phyloP scores from a whole-genome alignment of 2,888 invertebrate genomes.

The Epinotia demarniana region DNA sequence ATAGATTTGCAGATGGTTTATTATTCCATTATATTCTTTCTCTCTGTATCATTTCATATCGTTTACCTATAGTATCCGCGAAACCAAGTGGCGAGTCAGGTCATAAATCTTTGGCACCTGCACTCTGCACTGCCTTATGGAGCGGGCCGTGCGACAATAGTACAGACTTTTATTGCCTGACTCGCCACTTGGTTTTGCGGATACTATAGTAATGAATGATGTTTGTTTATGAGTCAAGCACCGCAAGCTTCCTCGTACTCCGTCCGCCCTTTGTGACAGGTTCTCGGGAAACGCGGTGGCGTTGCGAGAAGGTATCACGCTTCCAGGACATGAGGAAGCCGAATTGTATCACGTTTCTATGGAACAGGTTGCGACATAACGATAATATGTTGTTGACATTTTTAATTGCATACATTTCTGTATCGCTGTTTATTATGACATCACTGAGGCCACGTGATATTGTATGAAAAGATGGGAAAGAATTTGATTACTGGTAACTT shows the following conservation, averaged over 20 bases:
- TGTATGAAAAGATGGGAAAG: not conserved
- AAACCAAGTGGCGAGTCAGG: too few species aligned
- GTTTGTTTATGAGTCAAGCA: conserved; percentile 12
- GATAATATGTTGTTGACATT: not conserved
- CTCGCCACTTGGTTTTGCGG: too few species aligned
- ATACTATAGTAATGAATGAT: not conserved
- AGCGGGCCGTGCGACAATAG: too few species aligned
- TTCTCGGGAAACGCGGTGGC: conserved; percentile 33
- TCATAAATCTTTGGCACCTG: too few species aligned
- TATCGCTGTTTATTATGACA: not conserved
- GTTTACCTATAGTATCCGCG: too few species aligned
- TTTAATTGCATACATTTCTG: not conserved
- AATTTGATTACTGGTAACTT: not conserved
- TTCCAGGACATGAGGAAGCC: conserved; percentile 18
- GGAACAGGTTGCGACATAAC: conserved; percentile 22
- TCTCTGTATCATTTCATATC: too few species aligned
- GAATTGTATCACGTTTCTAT: conserved; percentile 34
- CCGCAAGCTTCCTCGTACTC: conserved; percentile 19
- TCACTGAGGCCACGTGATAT: not conserved
- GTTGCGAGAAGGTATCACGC: conserved; percentile 16
- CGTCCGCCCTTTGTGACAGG: conserved; percentile 24
- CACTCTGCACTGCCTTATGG: too few species aligned
- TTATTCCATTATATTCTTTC: too few species aligned
- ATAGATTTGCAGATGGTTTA: too few species aligned
- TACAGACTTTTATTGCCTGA: too few species aligned